These are phyloP conservation scores for Calosoma granatense DNA, from an alignment of 1,140 invertebrate genomes.

Conservation along the genomic window DNA sequence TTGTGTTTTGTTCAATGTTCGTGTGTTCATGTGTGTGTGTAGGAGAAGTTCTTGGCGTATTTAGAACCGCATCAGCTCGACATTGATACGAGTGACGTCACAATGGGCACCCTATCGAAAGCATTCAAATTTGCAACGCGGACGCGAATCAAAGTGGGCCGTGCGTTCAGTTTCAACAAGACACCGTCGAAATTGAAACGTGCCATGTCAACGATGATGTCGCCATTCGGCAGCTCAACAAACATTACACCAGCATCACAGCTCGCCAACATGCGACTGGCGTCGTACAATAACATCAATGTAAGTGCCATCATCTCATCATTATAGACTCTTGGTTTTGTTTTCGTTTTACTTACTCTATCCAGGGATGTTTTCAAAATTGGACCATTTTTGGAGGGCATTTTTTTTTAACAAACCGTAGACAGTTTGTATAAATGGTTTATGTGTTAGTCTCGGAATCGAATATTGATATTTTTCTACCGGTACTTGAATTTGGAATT, in stretches of 20 bases:
- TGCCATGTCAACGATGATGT: conserved; percentile 91
- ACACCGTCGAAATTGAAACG: conserved; percentile 87
- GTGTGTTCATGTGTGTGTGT: conserved; percentile 26
- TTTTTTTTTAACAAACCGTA: not conserved
- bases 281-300: conserved; percentile 74
- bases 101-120: conserved; percentile 73
- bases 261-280: conserved; percentile 69
- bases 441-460: no score
- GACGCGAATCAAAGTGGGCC: conserved; percentile 78
- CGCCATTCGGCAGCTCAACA: conserved; percentile 71
- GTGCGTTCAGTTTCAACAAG: conserved; percentile 90
- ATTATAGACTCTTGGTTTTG: not conserved
- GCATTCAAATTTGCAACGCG: conserved; percentile 75
- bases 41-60: conserved; percentile 68
- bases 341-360: not conserved
- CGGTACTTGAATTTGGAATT: no score
- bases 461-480: not conserved
- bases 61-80: conserved; percentile 70
- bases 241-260: conserved; percentile 64
- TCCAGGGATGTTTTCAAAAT: not conserved
- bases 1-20: conserved; percentile 13
- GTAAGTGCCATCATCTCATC: conserved; percentile 55
- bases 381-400: not conserved
- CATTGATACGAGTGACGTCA: conserved; percentile 74
- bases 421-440: no score